Base-by-base conservation (phyloP, 2,797 vertebrate genomes). In the Otus scops region DNA sequence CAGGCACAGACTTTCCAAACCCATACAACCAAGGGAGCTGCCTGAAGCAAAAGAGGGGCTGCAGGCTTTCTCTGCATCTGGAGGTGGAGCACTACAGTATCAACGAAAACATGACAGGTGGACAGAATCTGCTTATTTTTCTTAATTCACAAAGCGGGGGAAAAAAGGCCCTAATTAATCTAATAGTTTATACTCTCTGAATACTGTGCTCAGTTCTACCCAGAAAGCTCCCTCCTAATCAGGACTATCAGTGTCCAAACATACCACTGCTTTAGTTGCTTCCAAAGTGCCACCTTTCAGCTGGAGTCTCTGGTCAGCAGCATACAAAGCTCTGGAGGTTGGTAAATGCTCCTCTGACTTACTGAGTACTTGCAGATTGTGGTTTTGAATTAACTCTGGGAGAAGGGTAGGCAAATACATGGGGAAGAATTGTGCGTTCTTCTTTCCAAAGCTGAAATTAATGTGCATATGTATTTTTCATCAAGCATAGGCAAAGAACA, bases 61-160 rank as follows among this genome's bases (percentile, higher is more conserved):
- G 50, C 53, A 78, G 41, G 41, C 7, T 45, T 36, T 54, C 50
- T 65, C 64, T 73, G 50, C 19, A 23, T 13, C 36, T 51, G 56
- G 21, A 80, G 47, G 9, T 67, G 39, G 11, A 90, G 24, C 38
- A 32, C 11, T n/a, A 38, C 13, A 43, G 11, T 4, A 30, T 7
- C 0, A 0, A 74, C 17, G 8, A 59, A 69, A 86, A 76, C 14
- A 38, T 0, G 0, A 61, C 30, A 48, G 26, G 34, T 3, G 1
- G 22, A 23, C 5, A 60, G 39, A 70, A 70, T 39, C 26, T 63
- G 22, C 17, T 61, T 43, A 22, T 50, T 75, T 89, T 91, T 27
- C 59, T 51, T 69, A 77, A 47, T n/a, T 67, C 68, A 67, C 8
- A 71, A 61, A 38, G 27, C 4, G 22, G 7, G 15, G 19, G 6